Base-by-base conservation (phyloP, 2,888 invertebrate species). In the Eupsilia transversa region DNA sequence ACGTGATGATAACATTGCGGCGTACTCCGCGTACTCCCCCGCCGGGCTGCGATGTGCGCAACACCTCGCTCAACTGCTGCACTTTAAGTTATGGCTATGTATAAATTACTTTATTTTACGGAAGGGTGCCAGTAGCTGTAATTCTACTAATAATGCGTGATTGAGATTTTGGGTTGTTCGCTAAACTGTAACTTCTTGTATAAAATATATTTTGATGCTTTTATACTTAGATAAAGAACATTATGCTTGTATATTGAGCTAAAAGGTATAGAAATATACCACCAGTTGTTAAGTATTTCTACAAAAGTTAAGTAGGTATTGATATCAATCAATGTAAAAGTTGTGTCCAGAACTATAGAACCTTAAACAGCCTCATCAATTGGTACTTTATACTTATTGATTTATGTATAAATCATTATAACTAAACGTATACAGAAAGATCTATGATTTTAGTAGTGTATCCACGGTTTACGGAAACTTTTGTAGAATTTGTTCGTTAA, bases 61-160 rank as follows among this genome's bases (percentile, higher is more conserved):
- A n/a, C 10, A 56, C 49, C 35, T 27, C 10, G 41, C n/a, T 38
- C 52, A 64, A 27, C 77, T 65, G 60, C 54, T 38, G 54, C 60
- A 43, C 12, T n/a, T 12, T n/a, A 30, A 46, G 14, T 57, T 41
- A 57, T 20, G n/a, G 67, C 66, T 46, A 46, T 52, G 43, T 71
- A 41, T 54, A 67, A 38, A 46, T 46, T 43, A 80, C 14, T 52
- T 27, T 64, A 60, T 64, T 49, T 63, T 49, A 66, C 30, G 38
- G 30, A 74, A 56, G n/a, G 54, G 64, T 79, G 54, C 46, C 79
- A 68, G 65, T 69, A 66, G 60, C 41, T 64, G 30, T 81, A 61
- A 76, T 72, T 69, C 14, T 63, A 74, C 54, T 52, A 30, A 54
- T 60, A 59, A 61, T 56, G 43, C 20, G 61, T 66, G 56, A 38